phyloP scores from a whole-genome alignment of 2,888 invertebrate genomes.

The Griposia aprilina region DNA sequence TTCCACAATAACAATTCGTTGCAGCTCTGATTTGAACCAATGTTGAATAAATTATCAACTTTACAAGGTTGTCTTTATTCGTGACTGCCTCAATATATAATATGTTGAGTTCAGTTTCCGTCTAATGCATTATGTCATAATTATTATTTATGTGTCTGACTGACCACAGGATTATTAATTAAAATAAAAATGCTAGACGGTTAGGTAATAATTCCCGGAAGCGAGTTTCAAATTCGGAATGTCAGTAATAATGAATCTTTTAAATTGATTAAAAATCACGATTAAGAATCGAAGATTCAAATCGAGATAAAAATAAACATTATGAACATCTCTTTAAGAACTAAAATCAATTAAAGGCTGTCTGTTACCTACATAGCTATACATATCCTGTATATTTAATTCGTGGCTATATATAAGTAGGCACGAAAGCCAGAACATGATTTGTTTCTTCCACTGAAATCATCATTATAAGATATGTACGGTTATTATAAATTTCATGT shows the following conservation, averaged over 20 bases:
- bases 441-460: not conserved
- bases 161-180: not conserved
- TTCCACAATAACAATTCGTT: no score
- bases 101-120: not conserved
- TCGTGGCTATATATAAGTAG: no score
- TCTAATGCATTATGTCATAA: not conserved
- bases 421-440: not conserved
- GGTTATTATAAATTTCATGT: not conserved
- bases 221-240: not conserved
- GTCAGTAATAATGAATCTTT: not conserved
- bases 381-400: no score
- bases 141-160: not conserved
- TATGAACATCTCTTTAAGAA: no score
- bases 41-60: slow-evolving; percentile 2
- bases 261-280: not conserved
- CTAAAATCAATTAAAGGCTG: no score
- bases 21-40: not conserved
- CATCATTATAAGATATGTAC: not conserved
- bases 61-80: not conserved
- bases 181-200: no score
- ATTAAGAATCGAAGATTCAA: not conserved
- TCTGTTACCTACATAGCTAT: no score
- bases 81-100: not conserved
- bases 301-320: not conserved
- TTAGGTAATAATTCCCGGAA: not conserved